phyloP scores from a whole-genome alignment of 2,888 invertebrate species.

The Pammene aurita region DNA sequence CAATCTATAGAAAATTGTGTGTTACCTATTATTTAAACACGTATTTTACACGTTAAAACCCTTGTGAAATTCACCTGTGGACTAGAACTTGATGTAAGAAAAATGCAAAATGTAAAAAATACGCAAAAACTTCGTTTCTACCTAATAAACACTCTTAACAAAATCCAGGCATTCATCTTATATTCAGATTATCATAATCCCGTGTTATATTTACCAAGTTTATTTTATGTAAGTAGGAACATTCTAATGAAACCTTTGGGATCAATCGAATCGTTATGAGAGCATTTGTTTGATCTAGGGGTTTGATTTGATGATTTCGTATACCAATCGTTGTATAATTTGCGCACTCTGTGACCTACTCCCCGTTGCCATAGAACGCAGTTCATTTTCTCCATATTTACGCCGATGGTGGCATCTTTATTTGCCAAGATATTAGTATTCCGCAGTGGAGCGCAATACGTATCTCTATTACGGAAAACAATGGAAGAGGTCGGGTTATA shows the following conservation, averaged over 20 bases:
- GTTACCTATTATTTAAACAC: no score
- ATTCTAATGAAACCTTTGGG: neutral
- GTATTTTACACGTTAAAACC: no score
- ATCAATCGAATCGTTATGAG: constrained; percentile 2
- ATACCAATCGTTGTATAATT: neutral
- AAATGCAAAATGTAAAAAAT: no score
- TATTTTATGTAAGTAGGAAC: constrained; percentile 11
- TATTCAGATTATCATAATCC: no score
- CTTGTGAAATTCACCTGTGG: no score
- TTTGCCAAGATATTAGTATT: constrained; percentile 57
- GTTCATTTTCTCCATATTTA: constrained; percentile 34
- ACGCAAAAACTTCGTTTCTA: no score
- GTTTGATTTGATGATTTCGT: neutral
- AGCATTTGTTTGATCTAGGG: constrained; percentile 8
- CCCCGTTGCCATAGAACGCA: constrained; percentile 4
- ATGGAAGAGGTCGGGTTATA: constrained; percentile 42
- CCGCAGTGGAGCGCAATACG: constrained; percentile 50
- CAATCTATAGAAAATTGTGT: no score
- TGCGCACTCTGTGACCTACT: constrained; percentile 25
- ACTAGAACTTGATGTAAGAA: no score
- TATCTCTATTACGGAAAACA: constrained; percentile 45
- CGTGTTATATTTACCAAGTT: neutral
- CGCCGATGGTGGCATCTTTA: constrained; percentile 49
- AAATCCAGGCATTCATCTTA: no score
- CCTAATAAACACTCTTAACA: no score